Base-by-base conservation (phyloP, 30 jellyfish, hydroid and myxozoan genomes). In the Rhopilema esculentum region DNA sequence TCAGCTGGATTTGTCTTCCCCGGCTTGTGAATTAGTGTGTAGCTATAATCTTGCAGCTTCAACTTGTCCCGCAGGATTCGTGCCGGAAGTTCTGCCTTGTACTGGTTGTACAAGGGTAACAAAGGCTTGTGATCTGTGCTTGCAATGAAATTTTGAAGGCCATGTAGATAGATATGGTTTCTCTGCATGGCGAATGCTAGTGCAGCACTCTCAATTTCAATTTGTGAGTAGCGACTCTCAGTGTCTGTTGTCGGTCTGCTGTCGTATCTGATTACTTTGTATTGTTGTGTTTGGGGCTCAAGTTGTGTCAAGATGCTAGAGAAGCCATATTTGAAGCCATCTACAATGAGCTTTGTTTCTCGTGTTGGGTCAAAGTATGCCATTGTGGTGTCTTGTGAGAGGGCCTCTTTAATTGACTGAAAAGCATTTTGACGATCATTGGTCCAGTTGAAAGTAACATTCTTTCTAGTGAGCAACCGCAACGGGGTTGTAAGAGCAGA, bases 81-180 rank as follows among this genome's bases (percentile, higher is more conserved):
- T 24, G 72, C 51, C 21, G 93, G 69, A 21, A 0, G 82, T 15
- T 61, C 49, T 18, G 76, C 72, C 33, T 80, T 81, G 16, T 63
- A 63, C n/a, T 66, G 30, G 31, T 33, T 48, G 48, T 27, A 87
- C 24, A 77, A 66, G 67, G 83, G 53, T 16, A 69, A 80, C 51
- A 77, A 77, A 26, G 93, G 92, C 84, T 80, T 80, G 89, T 89
- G 91, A 61, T 79, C 92, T 8, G 89, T 89, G 50, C 52, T 28
- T 48, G 51, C 85, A 0, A 26, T 69, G n/a, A 71, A 51, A 6
- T 23, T n/a, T 52, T 89, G 97, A 12, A 74, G 90, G 9, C 90
- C 97, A 0, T 67, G 68, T 19, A 89, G 27, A 33, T 89, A 89
- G 0, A 0, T 64, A 0, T 83, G 92, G 65, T 21, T 67, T 52